phyloP scores from a whole-genome alignment of 2,888 invertebrate species.

The Agrochola litura region DNA sequence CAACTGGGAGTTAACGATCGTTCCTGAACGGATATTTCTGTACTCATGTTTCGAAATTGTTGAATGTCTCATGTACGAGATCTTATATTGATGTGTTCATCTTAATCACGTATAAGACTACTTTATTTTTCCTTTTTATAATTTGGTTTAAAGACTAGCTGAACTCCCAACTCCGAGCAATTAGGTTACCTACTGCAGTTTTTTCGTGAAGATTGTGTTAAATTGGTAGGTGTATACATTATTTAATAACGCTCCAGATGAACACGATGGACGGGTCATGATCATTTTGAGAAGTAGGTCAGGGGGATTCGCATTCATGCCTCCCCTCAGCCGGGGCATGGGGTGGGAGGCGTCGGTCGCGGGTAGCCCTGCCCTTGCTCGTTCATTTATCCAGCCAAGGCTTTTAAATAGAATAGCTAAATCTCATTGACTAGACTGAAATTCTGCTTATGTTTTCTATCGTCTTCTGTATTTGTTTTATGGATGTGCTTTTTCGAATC shows the following conservation, averaged over 20 bases:
- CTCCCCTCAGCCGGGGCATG: conserved; percentile 63
- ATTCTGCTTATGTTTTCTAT: not conserved
- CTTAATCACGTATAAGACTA: not conserved
- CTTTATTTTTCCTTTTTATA: not conserved
- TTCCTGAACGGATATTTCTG: conserved; percentile 80
- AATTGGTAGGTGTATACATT: conserved; percentile 11
- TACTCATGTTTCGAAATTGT: conserved; percentile 62
- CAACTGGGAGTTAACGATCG: conserved; percentile 78
- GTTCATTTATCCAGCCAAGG: conserved; percentile 54
- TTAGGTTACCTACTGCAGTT: not conserved
- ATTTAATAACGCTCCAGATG: conserved; percentile 48
- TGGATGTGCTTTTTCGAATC: not conserved
- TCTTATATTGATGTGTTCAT: conserved; percentile 8
- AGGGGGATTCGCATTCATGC: conserved; percentile 77
- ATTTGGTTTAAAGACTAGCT: not conserved
- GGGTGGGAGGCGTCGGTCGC: conserved; percentile 50
- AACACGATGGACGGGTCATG: conserved; percentile 79
- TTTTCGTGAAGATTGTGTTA: conserved; percentile 3
- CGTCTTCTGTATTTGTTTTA: not conserved
- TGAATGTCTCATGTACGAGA: conserved; percentile 31
- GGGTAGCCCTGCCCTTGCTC: conserved; percentile 72
- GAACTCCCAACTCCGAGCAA: not conserved
- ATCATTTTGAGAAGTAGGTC: conserved; percentile 83
- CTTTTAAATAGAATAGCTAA: conserved; percentile 37
- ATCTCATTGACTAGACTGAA: conserved; percentile 42